Evolutionary conservation across 1,140 invertebrate genomes (phyloP).

Genomic region (Maniola jurtina): DNA sequence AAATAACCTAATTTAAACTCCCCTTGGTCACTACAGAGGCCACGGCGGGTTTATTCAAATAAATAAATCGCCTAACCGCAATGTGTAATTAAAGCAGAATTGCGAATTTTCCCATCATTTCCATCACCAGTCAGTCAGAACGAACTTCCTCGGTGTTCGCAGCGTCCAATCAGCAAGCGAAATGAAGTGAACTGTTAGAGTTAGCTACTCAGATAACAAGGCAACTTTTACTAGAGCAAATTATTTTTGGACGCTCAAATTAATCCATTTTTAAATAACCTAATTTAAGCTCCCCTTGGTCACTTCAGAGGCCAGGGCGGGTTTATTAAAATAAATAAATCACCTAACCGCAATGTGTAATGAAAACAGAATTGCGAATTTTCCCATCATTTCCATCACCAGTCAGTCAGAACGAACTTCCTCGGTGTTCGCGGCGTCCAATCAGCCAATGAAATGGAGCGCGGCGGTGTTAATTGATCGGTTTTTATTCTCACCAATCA

Average conservation of each 20-base stretch:
- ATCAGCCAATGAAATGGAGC: conserved; percentile 61
- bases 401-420: conserved; percentile 53
- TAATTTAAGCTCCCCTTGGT: too few species aligned
- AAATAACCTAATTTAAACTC: too few species aligned
- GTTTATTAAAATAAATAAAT: too few species aligned
- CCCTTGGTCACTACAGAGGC: too few species aligned
- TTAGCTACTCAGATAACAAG: too few species aligned
- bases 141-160: conserved; percentile 59
- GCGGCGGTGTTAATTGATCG: conserved; percentile 52
- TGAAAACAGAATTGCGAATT: conserved; percentile 18
- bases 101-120: conserved; percentile 39
- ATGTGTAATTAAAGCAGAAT: conserved; percentile 9
- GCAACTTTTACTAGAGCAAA: too few species aligned
- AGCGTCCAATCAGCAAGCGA: conserved; percentile 35
- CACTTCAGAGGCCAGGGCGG: too few species aligned
- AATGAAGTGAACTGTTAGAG: too few species aligned
- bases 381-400: conserved; percentile 46
- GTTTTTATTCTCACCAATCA: conserved; percentile 40
- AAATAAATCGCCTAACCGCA: background rate
- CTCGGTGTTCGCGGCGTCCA: conserved; percentile 48
- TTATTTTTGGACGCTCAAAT: too few species aligned
- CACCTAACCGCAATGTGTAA: background rate
- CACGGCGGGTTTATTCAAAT: too few species aligned
- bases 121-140: conserved; percentile 47
- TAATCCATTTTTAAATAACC: too few species aligned